A percentile compares a stretch with the other conserved stretches of the same genome.
Evolutionary conservation across 2,888 invertebrate species (phyloP).

Genomic region (Lordiphosa fenestrarum): DNA sequence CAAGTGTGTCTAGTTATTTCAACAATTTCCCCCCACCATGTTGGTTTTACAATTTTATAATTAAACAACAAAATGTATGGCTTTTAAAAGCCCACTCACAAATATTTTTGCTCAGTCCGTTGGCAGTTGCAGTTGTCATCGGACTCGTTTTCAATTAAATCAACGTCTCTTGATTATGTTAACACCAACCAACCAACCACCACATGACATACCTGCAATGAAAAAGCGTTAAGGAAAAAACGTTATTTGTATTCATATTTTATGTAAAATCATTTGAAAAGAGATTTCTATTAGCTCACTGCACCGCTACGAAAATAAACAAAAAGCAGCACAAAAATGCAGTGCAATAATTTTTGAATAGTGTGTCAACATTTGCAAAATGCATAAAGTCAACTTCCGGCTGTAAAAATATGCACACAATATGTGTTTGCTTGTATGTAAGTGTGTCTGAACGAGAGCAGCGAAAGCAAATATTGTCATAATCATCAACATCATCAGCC

Average conservation of each 20-base stretch:
- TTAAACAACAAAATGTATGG: no score
- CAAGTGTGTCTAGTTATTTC: no score
- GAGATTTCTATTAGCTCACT: slow-evolving; percentile 8
- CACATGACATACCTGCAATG: slow-evolving; percentile 47
- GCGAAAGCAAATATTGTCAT: slow-evolving; percentile 69
- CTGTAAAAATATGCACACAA: slow-evolving; percentile 54
- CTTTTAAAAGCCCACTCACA: slow-evolving; percentile 1
- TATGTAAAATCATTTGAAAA: slow-evolving; percentile 20
- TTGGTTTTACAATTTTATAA: no score
- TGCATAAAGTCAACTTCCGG: slow-evolving; percentile 72
- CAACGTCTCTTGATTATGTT: slow-evolving; percentile 24
- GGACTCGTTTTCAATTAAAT: slow-evolving; percentile 46
- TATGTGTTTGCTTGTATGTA: background rate
- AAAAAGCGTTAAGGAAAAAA: slow-evolving; percentile 33
- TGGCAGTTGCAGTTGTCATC: slow-evolving; percentile 12
- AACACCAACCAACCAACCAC: no score
- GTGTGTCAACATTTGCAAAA: slow-evolving; percentile 70
- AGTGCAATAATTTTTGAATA: slow-evolving; percentile 73
- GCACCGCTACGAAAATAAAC: slow-evolving; percentile 25
- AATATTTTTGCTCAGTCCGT: background rate
- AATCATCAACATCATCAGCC: slow-evolving; percentile 60
- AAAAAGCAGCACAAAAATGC: slow-evolving; percentile 50
- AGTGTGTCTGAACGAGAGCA: slow-evolving; percentile 24
- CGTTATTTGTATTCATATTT: slow-evolving; percentile 17
- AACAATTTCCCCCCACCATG: no score